Conservation (phyloP, 2,113 vertebrate genomes). For the Chionomys nivalis region DNA sequence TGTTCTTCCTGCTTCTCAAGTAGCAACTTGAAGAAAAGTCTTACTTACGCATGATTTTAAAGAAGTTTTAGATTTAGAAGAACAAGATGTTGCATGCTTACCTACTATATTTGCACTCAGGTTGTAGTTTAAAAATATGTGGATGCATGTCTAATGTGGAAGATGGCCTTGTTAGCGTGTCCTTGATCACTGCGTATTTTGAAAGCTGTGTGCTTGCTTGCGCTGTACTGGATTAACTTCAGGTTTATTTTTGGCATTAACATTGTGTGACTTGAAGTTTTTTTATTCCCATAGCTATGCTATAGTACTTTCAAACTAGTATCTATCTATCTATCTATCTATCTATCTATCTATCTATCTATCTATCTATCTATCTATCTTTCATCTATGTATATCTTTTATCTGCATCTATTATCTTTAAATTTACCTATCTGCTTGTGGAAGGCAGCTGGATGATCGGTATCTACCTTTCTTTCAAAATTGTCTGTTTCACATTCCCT, state of each 20-base stretch:
- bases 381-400: neutral
- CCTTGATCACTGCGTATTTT: neutral
- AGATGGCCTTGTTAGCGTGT: neutral
- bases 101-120: neutral
- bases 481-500: neutral
- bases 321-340: neutral
- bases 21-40: neutral
- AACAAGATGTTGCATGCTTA: neutral
- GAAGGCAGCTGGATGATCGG: neutral
- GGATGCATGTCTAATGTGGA: neutral
- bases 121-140: neutral
- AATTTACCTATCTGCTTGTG: neutral
- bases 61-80: neutral
- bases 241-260: neutral
- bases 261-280: neutral
- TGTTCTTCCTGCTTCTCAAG: neutral
- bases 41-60: neutral
- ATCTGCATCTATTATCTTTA: neutral
- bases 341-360: neutral
- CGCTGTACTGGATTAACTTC: neutral
- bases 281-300: neutral
- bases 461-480: neutral
- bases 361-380: neutral
- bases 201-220: neutral
- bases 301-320: neutral